Conservation (phyloP, 2,113 vertebrate species). For the Esox niger region DNA sequence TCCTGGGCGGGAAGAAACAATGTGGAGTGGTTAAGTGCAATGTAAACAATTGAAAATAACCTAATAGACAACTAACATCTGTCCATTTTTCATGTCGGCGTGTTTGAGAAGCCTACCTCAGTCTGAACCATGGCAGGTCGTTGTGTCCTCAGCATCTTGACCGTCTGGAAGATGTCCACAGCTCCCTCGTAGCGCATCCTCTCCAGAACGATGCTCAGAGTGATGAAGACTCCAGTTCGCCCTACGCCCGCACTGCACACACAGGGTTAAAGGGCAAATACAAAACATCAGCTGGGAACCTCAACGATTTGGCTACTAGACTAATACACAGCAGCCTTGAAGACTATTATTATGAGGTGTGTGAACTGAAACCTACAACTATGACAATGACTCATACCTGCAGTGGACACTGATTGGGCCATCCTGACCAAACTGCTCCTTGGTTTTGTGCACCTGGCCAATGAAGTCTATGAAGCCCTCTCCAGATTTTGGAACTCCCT, state of each 20-base stretch:
- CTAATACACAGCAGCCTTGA: no score
- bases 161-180: constrained; percentile 99
- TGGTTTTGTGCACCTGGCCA: constrained; percentile 98
- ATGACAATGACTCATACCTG: constrained; percentile 73
- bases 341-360: no score
- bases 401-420: constrained; percentile 97
- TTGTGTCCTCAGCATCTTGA: constrained; percentile 98
- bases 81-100: background rate
- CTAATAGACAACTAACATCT: background rate
- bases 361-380: background rate
- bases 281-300: no score
- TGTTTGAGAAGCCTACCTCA: constrained; percentile 76
- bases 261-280: background rate
- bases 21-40: no score
- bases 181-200: constrained; percentile 97
- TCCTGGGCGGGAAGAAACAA: constrained; percentile 70
- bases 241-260: constrained; percentile 87
- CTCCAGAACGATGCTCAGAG: constrained; percentile 95
- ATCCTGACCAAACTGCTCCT: constrained; percentile 98
- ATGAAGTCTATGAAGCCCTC: constrained; percentile 98
- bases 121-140: constrained; percentile 98
- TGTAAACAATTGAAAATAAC: no score
- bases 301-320: no score
- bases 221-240: constrained; percentile 95
- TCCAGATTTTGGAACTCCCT: constrained; percentile 95